These are phyloP conservation scores for Xestia xanthographa DNA, from an alignment of 2,888 invertebrate genomes.

Conservation along the genomic window DNA sequence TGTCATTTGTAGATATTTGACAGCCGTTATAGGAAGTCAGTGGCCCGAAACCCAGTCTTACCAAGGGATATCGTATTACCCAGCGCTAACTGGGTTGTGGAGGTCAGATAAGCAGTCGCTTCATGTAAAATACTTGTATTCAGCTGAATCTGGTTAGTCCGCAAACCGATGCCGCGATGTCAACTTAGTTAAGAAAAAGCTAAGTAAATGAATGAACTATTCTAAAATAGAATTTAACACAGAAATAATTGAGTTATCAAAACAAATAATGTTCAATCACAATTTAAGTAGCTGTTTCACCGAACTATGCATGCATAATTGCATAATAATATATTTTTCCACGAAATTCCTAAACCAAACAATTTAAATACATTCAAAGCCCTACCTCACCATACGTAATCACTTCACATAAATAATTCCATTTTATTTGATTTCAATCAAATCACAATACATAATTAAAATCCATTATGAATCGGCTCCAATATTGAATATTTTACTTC, in stretches of 20 bases:
- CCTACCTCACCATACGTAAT: conserved; percentile 29
- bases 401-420: conserved; percentile 47
- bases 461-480: conserved; percentile 61
- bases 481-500: conserved; percentile 70
- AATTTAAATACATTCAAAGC: conserved; percentile 14
- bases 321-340: not conserved
- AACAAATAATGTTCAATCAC: not conserved
- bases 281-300: not conserved
- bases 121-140: too few relatives aligned
- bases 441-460: conserved; percentile 63
- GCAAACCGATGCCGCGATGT: too few relatives aligned
- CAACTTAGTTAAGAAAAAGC: too few relatives aligned
- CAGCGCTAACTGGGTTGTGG: too few relatives aligned
- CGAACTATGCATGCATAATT: not conserved
- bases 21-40: too few relatives aligned
- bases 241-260: not conserved
- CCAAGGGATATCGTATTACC: too few relatives aligned
- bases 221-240: not conserved
- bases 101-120: too few relatives aligned
- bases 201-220: too few relatives aligned
- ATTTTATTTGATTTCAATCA: conserved; percentile 59
- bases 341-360: not conserved
- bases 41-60: too few relatives aligned
- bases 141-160: too few relatives aligned
- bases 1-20: too few relatives aligned